Evolutionary conservation across 2,888 invertebrate species (phyloP), one percentile per base, ranked within the genome.

Genomic region (Cataglyphis albicans): DNA sequence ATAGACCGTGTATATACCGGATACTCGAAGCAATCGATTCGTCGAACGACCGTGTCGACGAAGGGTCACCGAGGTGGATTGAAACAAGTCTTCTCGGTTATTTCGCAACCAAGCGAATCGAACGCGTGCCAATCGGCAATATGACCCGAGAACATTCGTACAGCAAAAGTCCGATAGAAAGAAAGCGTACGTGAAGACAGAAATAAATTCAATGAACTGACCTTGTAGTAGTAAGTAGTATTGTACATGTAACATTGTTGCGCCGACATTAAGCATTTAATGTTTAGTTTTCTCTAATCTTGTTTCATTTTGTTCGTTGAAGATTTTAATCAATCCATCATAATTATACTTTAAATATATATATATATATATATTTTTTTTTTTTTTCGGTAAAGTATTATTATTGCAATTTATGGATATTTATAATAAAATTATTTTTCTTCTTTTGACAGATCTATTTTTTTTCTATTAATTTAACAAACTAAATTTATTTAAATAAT

Each of bases 11-110:
- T 78, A 65, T 52, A 52, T 83, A 70, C 83, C 86, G 84, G 82
- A 90, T 88, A 76, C 85, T 76, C 38, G 82, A 67, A 78, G 90
- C 85, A 89, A 89, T 89, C 89, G 89, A 89, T 89, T 90, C 88
- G 86, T 72, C 88, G 84, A 84, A 85, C 75, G 81, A 84, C 75
- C 85, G 81, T 80, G 81, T 84, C 84, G 75, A 83, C 35, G 59
- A 70, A 81, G 84, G 80, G 68, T 84, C 80, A 44, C 29, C 74
- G 81, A 85, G 84, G 87, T 83, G 82, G 84, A 88, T 88, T 82
- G 83, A 57, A 85, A 87, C 86, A 73, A 82, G 75, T 80, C 87
- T 89, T 81, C 87, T 82, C 86, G 88, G 80, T 38, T 63, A 84
- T 84, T 85, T 88, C 88, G 88, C 87, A 90, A 85, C 85, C 87